A percentile compares a stretch with the other conserved stretches of the same genome.
These are phyloP conservation scores for Calidris pygmaea DNA, from an alignment of 2,113 vertebrate genomes.

Conservation along the genomic window DNA sequence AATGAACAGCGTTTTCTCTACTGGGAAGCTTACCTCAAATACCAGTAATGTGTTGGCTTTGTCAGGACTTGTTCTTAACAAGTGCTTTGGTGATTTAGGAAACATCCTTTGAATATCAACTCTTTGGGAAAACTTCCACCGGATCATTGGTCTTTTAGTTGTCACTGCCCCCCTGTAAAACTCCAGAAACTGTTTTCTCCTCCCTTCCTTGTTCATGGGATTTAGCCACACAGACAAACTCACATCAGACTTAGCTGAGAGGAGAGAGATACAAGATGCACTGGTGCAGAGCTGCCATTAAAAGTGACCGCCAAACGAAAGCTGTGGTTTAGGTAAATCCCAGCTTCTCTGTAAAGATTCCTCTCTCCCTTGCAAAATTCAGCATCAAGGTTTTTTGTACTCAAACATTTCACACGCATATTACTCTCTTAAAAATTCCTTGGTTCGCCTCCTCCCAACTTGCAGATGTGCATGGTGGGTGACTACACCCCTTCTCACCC, in stretches of 20 bases:
- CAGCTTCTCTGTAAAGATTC: not conserved
- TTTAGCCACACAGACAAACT: not conserved
- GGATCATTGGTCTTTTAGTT: not conserved
- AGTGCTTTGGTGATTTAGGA: not conserved
- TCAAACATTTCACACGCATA: not conserved
- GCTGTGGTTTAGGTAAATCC: not conserved
- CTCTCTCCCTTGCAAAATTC: not conserved
- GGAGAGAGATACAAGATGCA: not conserved
- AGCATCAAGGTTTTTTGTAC: not conserved
- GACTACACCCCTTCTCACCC: not conserved
- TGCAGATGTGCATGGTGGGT: rapidly evolving
- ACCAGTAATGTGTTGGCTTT: not conserved
- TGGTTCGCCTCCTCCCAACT: not conserved
- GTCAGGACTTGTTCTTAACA: not conserved
- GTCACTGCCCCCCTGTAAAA: not conserved
- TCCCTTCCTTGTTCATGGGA: not conserved
- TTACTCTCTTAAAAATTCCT: not conserved
- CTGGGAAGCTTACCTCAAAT: not conserved
- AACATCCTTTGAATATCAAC: not conserved
- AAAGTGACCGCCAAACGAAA: not conserved
- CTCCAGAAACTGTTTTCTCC: not conserved
- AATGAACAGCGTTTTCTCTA: not conserved
- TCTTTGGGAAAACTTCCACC: not conserved
- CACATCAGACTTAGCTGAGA: not conserved
- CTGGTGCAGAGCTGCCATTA: not conserved